Evolutionary conservation across 1,140 invertebrate genomes (phyloP).

Genomic region (Conus betulinus): DNA sequence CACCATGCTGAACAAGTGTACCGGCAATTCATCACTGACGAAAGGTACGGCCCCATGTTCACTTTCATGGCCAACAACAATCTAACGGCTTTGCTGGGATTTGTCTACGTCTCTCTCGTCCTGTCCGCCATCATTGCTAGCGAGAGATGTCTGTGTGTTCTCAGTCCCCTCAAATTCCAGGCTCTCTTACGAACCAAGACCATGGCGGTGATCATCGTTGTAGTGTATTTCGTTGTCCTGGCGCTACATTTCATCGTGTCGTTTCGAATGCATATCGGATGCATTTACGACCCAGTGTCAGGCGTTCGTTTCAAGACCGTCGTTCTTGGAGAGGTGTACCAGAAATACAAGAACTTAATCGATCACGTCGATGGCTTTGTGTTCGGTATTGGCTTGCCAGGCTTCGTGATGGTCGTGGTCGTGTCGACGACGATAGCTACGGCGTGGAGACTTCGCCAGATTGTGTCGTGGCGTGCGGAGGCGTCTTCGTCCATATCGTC

Average conservation of each 20-base stretch:
- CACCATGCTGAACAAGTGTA: no score
- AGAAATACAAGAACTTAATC: not conserved
- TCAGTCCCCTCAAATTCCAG: not conserved
- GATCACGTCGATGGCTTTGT: not conserved
- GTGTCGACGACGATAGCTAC: not conserved
- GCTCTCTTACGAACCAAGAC: not conserved
- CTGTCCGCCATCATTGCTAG: constrained; percentile 4
- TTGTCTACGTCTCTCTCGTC: not conserved
- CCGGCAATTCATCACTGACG: no score
- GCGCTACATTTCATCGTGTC: not conserved
- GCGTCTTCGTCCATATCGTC: not conserved
- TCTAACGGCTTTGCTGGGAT: not conserved
- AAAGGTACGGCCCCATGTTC: not conserved
- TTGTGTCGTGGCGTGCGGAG: not conserved
- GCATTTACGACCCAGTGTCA: not conserved
- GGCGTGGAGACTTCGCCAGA: not conserved
- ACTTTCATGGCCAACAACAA: not conserved
- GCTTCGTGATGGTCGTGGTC: not conserved
- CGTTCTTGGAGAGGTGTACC: not conserved
- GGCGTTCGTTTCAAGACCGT: not conserved
- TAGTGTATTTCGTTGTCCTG: not conserved
- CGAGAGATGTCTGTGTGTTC: not conserved
- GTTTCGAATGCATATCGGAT: not conserved
- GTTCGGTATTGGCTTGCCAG: not conserved
- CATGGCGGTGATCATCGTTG: not conserved